These are phyloP conservation scores for Cryptocheilus praepositus DNA, from an alignment of 2,888 invertebrate genomes.

Conservation along the genomic window DNA sequence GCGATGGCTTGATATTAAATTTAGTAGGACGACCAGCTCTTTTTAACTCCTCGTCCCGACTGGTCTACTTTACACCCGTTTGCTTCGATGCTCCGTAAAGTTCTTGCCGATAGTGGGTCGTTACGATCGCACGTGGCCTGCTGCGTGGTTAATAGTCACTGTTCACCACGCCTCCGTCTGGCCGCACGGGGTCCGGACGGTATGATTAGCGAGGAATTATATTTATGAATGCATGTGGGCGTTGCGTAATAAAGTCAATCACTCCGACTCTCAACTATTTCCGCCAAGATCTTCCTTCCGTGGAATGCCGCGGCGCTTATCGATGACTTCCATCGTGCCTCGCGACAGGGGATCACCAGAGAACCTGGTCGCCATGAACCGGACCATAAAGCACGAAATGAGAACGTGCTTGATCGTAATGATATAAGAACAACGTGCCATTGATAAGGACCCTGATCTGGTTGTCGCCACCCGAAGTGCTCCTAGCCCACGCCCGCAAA, in stretches of 20 bases:
- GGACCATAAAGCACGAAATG: no score
- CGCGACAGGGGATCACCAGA: slow-evolving; percentile 25
- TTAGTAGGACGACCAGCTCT: no score
- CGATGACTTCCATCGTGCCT: slow-evolving; percentile 43
- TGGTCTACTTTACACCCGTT: no score
- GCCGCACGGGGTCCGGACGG: not conserved
- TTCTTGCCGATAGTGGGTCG: slow-evolving; percentile 21
- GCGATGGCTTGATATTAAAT: no score
- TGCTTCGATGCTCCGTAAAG: not conserved
- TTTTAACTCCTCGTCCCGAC: no score
- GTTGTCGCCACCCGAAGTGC: no score
- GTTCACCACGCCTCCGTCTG: slow-evolving; percentile 17
- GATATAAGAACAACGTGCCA: no score
- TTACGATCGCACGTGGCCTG: slow-evolving; percentile 28
- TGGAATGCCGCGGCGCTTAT: slow-evolving; percentile 39
- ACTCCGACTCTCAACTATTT: slow-evolving; percentile 37
- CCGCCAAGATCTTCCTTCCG: slow-evolving; percentile 46
- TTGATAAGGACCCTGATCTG: no score
- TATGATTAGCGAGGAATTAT: slow-evolving; percentile 49
- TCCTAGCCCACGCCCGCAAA: no score
- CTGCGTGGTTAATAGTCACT: slow-evolving; percentile 45
- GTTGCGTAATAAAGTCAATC: slow-evolving; percentile 41
- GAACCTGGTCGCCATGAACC: slow-evolving; percentile 4
- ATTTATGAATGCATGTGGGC: slow-evolving; percentile 45
- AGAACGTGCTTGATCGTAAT: no score